Percentiles rank a stretch among this genome's conserved stretches.
phyloP scores from a whole-genome alignment of 2,888 invertebrate genomes.

The Agriopis aurantiaria region DNA sequence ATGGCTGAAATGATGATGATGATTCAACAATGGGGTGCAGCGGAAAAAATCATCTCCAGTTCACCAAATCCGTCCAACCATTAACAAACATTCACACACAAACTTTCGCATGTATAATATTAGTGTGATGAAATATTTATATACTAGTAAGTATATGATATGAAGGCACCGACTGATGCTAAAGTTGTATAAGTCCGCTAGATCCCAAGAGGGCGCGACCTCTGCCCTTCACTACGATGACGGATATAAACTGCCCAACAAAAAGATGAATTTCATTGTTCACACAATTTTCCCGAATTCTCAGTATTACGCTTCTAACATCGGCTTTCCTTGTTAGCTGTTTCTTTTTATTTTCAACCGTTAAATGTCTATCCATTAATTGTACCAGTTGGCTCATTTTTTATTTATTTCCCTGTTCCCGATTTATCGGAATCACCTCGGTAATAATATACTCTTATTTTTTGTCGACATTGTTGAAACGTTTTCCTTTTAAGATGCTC shows the following conservation, averaged over 20 bases:
- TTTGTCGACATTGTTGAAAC: background rate
- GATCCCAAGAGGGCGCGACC: constrained; percentile 45
- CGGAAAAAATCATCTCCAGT: too few relatives aligned
- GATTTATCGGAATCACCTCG: constrained; percentile 25
- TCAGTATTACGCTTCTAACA: constrained; percentile 17
- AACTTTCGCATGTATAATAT: too few relatives aligned
- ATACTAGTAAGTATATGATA: background rate
- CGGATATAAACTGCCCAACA: constrained; percentile 46
- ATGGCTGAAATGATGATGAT: too few relatives aligned
- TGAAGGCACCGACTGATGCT: constrained; percentile 5
- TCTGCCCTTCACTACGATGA: constrained; percentile 53
- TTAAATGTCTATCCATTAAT: constrained; percentile 34
- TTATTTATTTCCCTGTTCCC: constrained; percentile 1
- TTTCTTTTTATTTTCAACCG: constrained; percentile 28
- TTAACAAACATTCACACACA: too few relatives aligned
- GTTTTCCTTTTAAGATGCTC: constrained; percentile 6
- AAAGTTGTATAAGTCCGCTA: constrained; percentile 6
- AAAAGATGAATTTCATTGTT: constrained; percentile 44
- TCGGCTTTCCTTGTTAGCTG: constrained; percentile 25
- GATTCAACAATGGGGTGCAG: too few relatives aligned
- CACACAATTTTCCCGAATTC: constrained; percentile 28
- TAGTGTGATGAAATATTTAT: too few relatives aligned
- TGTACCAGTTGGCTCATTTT: constrained; percentile 21
- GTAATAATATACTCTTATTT: background rate
- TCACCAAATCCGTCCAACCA: too few relatives aligned